phyloP scores from a whole-genome alignment of 23 tunicate species.

The Halocynthia roretzi region DNA sequence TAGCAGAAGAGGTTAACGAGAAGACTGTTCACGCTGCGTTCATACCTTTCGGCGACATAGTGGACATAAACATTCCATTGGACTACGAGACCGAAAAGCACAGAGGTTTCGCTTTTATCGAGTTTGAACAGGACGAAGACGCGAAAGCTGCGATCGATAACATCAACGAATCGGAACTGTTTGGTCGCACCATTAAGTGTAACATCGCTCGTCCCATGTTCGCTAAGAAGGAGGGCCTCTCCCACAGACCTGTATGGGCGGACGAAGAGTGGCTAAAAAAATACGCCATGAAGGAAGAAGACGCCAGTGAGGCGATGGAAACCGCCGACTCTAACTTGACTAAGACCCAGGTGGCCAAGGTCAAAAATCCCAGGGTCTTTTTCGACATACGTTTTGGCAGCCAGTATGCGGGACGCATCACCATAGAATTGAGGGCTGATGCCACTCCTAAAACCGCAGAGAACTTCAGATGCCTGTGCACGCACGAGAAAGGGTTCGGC shows the following conservation, averaged over 20 bases:
- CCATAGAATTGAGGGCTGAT: constrained; percentile 83
- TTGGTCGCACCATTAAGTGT: constrained; percentile 84
- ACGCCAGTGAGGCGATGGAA: constrained; percentile 26
- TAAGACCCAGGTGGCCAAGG: constrained; percentile 16
- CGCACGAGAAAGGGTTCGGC: constrained; percentile 96
- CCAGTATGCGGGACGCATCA: constrained; percentile 89
- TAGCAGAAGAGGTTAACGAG: constrained; percentile 93
- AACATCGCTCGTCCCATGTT: constrained; percentile 96
- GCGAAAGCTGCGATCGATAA: constrained; percentile 98
- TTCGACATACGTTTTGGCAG: constrained; percentile 86
- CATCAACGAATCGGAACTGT: constrained; percentile 95
- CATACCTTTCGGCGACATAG: constrained; percentile 98
- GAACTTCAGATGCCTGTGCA: constrained; percentile 83
- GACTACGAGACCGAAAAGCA: constrained; percentile 98
- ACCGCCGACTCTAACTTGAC: constrained; percentile 23
- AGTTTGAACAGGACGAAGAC: constrained; percentile 89
- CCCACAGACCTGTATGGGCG: constrained; percentile 96
- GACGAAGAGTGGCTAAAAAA: constrained; percentile 99
- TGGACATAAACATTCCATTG: constrained; percentile 91
- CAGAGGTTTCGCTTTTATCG: constrained; percentile 93
- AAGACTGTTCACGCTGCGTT: constrained; percentile 83
- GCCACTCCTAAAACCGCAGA: constrained; percentile 91
- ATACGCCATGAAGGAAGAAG: constrained; percentile 90
- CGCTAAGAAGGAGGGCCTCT: constrained; percentile 73
- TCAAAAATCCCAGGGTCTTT: constrained; percentile 82